Conservation (phyloP, 2,888 invertebrate species). For the Helobdella robusta region DNA sequence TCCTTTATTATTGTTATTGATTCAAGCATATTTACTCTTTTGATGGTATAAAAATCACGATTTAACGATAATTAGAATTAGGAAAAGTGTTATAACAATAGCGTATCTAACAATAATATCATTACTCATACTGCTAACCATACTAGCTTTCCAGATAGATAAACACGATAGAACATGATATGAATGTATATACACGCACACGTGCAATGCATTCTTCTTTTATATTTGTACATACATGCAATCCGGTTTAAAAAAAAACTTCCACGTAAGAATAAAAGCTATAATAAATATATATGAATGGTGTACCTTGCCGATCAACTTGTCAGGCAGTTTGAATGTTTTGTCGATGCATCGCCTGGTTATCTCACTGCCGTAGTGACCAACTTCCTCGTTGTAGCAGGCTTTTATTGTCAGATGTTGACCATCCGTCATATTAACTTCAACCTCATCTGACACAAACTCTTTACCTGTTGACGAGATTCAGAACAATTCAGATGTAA, state of each 20-base stretch:
- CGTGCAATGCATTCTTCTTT: too few relatives aligned
- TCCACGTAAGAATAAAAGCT: neutral
- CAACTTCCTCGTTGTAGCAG: slow-evolving; percentile 33
- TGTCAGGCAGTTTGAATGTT: slow-evolving; percentile 34
- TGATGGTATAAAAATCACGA: too few relatives aligned
- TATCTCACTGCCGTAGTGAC: slow-evolving; percentile 33
- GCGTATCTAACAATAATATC: neutral
- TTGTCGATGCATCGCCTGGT: slow-evolving; percentile 30
- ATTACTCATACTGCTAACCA: neutral
- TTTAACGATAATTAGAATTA: too few relatives aligned
- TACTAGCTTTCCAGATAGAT: neutral
- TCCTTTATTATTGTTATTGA: too few relatives aligned
- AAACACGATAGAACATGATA: neutral
- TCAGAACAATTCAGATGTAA: neutral
- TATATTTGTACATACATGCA: too few relatives aligned
- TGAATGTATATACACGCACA: too few relatives aligned
- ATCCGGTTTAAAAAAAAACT: neutral
- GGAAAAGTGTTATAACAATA: too few relatives aligned
- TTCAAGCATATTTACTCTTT: too few relatives aligned
- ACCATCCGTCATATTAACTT: slow-evolving; percentile 29
- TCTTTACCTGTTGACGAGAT: slow-evolving; percentile 13
- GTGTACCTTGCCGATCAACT: slow-evolving; percentile 24
- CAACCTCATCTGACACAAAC: slow-evolving; percentile 33
- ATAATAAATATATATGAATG: neutral
- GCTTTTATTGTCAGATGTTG: slow-evolving; percentile 32